Conservation (phyloP, 2,888 invertebrate genomes). For the Xestia rhomboidea region DNA sequence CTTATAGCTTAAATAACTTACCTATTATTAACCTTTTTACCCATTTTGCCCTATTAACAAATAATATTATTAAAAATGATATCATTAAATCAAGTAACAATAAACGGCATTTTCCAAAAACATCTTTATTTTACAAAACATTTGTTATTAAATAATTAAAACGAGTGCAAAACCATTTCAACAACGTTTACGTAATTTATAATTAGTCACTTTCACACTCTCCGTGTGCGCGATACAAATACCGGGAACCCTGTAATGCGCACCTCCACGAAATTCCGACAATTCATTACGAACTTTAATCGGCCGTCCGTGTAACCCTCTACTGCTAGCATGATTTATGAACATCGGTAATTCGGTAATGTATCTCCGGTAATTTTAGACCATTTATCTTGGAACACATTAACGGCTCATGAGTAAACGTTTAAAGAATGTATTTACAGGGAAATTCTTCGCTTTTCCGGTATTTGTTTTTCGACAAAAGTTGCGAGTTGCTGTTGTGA, state of each 20-base stretch:
- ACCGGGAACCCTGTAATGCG: not conserved
- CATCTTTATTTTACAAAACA: too few relatives aligned
- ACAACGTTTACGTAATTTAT: not conserved
- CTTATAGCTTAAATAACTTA: too few relatives aligned
- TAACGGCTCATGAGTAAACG: conserved; percentile 36
- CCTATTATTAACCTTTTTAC: too few relatives aligned
- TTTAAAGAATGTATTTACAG: conserved; percentile 18
- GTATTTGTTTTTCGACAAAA: conserved; percentile 3
- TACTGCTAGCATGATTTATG: conserved; percentile 61
- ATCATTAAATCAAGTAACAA: too few relatives aligned
- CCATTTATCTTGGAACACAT: conserved; percentile 58
- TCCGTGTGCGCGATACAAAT: not conserved
- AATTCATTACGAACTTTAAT: conserved; percentile 58
- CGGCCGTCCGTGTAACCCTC: conserved; percentile 28
- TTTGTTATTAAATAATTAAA: not conserved
- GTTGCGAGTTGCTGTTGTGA: not conserved
- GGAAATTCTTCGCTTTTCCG: not conserved
- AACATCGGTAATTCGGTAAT: conserved; percentile 60
- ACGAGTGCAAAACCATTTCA: not conserved
- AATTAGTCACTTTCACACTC: not conserved
- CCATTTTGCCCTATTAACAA: too few relatives aligned
- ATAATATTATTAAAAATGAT: too few relatives aligned
- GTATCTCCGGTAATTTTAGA: conserved; percentile 61
- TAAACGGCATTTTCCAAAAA: too few relatives aligned
- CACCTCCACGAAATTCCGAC: conserved; percentile 21